Percentiles rank a stretch among this genome's conserved stretches.
Conservation (phyloP, 2,113 vertebrate species). For the Nyctibius bracteatus region DNA sequence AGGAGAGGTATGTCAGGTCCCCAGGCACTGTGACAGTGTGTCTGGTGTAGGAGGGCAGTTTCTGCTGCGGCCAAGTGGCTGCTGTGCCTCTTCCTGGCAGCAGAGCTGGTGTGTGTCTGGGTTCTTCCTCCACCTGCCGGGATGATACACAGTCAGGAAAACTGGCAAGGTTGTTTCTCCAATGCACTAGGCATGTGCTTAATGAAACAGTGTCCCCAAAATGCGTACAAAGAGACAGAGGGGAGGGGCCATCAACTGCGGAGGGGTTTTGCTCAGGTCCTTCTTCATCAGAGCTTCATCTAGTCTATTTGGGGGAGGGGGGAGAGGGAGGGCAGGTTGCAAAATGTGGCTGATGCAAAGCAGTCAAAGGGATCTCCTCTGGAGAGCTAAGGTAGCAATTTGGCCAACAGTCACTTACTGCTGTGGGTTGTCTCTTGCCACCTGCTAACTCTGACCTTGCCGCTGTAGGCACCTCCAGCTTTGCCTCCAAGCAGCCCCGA, state of each 20-base stretch:
- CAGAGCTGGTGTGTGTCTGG: no score
- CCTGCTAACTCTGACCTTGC: background rate
- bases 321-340: fast-evolving
- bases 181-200: background rate
- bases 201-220: background rate
- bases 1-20: no score
- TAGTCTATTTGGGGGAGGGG: background rate
- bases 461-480: background rate
- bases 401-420: fast-evolving
- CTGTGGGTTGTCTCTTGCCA: no score
- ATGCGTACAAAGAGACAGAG: background rate
- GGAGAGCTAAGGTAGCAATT: background rate
- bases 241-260: background rate
- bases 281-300: background rate
- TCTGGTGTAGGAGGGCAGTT: no score
- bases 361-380: background rate
- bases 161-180: background rate
- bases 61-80: no score
- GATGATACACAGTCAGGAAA: no score
- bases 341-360: background rate
- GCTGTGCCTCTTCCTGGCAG: no score
- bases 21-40: no score
- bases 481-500: background rate
- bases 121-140: no score
- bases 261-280: background rate